These are phyloP conservation scores for Agrotis exclamationis DNA, from an alignment of 2,888 invertebrate species.

Conservation along the genomic window DNA sequence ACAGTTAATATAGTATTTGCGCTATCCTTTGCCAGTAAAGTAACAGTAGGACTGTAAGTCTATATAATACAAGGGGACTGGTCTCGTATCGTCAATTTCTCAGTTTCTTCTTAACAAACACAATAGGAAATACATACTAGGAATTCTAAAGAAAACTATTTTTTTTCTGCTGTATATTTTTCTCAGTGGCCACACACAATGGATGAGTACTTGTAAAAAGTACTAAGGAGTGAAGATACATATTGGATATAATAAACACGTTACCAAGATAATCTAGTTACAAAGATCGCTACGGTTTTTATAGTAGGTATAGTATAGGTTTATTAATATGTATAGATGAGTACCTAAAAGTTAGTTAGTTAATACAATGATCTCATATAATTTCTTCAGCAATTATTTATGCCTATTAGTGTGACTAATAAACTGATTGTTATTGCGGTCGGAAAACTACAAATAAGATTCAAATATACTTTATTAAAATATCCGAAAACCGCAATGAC, in stretches of 20 bases:
- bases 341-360: neutral
- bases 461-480: constrained; percentile 15
- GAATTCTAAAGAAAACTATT: no score
- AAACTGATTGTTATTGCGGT: constrained; percentile 25
- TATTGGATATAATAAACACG: constrained; percentile 8
- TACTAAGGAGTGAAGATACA: neutral
- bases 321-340: constrained; percentile 7
- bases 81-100: no score
- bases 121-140: no score
- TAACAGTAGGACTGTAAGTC: no score
- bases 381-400: constrained; percentile 14
- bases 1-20: no score
- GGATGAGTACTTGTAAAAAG: neutral
- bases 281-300: neutral
- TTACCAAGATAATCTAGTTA: neutral
- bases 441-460: constrained; percentile 10
- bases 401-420: neutral
- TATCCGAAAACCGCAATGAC: constrained; percentile 26
- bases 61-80: no score
- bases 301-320: neutral
- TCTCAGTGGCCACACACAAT: constrained; percentile 5
- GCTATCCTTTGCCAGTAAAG: no score
- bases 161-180: no score
- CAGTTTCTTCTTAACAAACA: no score
- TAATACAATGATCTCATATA: constrained; percentile 3